Conservation (phyloP, 2,888 invertebrate species). For the Limenitis camilla region DNA sequence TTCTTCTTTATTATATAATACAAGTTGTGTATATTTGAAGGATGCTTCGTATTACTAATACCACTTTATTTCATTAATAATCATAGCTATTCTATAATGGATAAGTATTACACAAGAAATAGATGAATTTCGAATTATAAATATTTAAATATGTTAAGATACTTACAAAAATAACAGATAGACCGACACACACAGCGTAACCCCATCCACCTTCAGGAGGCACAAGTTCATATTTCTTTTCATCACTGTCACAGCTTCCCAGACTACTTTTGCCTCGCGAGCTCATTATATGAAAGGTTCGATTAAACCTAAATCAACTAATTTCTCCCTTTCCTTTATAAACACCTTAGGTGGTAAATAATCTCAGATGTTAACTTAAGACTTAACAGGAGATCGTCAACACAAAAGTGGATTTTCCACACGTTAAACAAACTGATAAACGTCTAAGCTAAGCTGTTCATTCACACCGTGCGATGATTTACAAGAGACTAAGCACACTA, state of each 20-base stretch:
- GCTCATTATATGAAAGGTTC: conserved; percentile 30
- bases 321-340: conserved; percentile 29
- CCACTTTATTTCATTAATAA: too few species aligned
- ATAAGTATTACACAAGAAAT: too few species aligned
- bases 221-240: conserved; percentile 55
- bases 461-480: conserved; percentile 17
- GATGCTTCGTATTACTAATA: too few species aligned
- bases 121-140: too few species aligned
- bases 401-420: conserved; percentile 57
- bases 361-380: conserved; percentile 47
- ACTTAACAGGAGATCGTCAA: conserved; percentile 47
- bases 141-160: conserved; percentile 10
- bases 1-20: too few species aligned
- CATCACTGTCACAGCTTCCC: conserved; percentile 41
- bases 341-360: conserved; percentile 43
- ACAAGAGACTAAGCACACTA: conserved; percentile 17
- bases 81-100: too few species aligned
- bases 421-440: conserved; percentile 42
- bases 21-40: too few species aligned
- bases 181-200: conserved; percentile 78
- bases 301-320: conserved; percentile 19
- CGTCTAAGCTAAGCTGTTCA: conserved; percentile 14
- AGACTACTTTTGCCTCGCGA: conserved; percentile 36
- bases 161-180: conserved; percentile 80
- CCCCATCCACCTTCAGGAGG: conserved; percentile 85